These are phyloP conservation scores for Apodemia mormo DNA, from an alignment of 2,888 invertebrate genomes.

Conservation along the genomic window DNA sequence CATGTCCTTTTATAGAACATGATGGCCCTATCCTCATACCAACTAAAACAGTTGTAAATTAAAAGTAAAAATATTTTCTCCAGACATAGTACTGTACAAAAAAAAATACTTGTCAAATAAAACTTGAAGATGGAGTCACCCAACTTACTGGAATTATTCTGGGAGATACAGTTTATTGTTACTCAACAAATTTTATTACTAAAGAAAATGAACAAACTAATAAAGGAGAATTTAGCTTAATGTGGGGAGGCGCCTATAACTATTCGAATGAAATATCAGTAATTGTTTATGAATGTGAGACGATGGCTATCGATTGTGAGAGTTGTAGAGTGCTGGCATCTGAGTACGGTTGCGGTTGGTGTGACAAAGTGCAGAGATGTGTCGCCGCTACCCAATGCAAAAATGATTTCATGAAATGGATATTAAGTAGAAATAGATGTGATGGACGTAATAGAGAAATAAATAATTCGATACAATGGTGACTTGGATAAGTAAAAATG, in stretches of 20 bases:
- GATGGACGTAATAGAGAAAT: neutral
- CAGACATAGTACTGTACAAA: neutral
- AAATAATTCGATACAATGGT: too few species aligned
- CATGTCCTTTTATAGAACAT: neutral
- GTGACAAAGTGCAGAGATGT: slow-evolving; percentile 32
- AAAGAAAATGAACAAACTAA: neutral
- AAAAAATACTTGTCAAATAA: neutral
- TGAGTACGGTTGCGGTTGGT: slow-evolving; percentile 40
- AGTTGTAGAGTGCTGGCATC: slow-evolving; percentile 32
- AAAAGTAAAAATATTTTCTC: neutral
- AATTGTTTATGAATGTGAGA: slow-evolving; percentile 45
- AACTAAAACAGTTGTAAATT: neutral
- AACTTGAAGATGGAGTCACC: neutral
- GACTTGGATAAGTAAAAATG: too few species aligned
- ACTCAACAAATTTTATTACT: neutral
- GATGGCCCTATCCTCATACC: neutral
- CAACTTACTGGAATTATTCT: neutral
- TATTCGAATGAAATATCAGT: slow-evolving; percentile 47
- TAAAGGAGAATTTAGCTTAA: neutral
- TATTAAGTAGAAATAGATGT: neutral
- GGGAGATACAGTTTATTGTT: neutral
- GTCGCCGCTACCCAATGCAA: slow-evolving; percentile 38
- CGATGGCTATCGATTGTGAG: slow-evolving; percentile 35
- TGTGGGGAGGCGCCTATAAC: slow-evolving; percentile 40
- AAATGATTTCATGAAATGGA: slow-evolving; percentile 34